Evolutionary conservation across 2,888 invertebrate species (phyloP), one percentile per base, ranked within the genome.

Genomic region (Leptopilina myrica): DNA sequence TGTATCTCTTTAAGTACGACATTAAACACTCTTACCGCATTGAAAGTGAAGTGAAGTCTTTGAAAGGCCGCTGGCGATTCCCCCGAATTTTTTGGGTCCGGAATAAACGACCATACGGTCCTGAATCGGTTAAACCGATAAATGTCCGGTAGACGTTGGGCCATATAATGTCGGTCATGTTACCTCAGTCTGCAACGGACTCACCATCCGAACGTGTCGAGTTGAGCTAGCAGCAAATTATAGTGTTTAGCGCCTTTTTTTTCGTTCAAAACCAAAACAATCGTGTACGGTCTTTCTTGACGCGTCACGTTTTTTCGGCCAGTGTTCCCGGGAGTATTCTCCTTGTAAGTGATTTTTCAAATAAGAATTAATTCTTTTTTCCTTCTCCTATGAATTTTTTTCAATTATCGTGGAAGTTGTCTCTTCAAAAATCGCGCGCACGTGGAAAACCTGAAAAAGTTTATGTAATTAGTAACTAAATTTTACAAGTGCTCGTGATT

Each of bases 131-230:
- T 20, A 73, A 62, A 67, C 78, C 81, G 84, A 86, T 82, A 84
- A 86, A 83, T 82, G 85, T 82, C 77, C 84, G 81, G 83, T 77
- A 76, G 82, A 86, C 86, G 84, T 85, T 84, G 79, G 80, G 83
- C 83, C 84, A 79, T 84, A 78, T 84, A 81, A 84, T 86, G 85
- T 86, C 79, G 82, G 80, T 81, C 80, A 84, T 79, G 76, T 81
- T 81, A 78, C 80, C 86, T 87, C 89, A 89, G 89, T 90, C 86
- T 85, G 81, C 85, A 85, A 84, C 85, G 84, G 81, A 79, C 87
- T 86, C 85, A 83, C 87, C 84, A 80, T 82, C 84, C 83, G 85
- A 84, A 83, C 84, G 83, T 79, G 59, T 77, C 66, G 78, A 78
- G 76, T 66, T 66, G 66, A 64, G 76, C 14, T 46, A 46, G 46